phyloP scores from a whole-genome alignment of 2,113 vertebrate genomes.

The Protobothrops mucrosquamatus region DNA sequence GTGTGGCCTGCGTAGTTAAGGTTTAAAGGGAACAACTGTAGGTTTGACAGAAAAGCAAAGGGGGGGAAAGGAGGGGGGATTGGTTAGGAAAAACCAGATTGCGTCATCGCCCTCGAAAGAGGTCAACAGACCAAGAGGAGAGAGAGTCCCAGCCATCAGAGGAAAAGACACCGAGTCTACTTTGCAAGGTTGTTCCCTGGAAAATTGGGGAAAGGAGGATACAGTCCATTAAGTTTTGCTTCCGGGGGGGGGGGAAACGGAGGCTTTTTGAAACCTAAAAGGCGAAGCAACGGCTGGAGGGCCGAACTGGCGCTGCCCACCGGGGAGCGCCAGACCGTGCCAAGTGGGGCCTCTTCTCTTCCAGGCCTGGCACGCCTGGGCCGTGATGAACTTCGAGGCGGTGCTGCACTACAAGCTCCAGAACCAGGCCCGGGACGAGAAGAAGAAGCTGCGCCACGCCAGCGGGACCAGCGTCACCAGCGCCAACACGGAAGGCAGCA shows the following conservation, averaged over 20 bases:
- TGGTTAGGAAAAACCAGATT: not conserved
- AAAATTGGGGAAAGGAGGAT: not conserved
- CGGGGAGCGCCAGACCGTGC: not conserved
- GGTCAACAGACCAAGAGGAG: too few species aligned
- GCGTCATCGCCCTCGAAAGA: not conserved
- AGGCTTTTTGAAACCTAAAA: not conserved
- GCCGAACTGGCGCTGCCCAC: not conserved
- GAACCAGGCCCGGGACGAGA: slow-evolving; percentile 89
- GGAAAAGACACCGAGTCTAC: too few species aligned
- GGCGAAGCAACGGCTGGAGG: not conserved
- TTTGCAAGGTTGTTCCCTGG: too few species aligned
- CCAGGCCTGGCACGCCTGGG: slow-evolving; percentile 99
- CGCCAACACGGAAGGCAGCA: slow-evolving; percentile 89
- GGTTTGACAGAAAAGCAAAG: not conserved
- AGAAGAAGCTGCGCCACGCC: slow-evolving; percentile 89
- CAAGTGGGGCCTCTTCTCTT: not conserved
- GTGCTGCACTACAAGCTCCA: slow-evolving; percentile 98
- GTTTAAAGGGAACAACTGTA: not conserved
- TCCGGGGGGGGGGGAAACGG: not conserved
- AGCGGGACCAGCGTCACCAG: slow-evolving; percentile 88
- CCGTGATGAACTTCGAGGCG: slow-evolving; percentile 98
- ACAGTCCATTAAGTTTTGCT: not conserved
- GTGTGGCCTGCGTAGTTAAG: not conserved
- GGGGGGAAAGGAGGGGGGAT: too few species aligned
- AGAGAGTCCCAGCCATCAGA: too few species aligned